Conservation (phyloP, 2,888 invertebrate species). For the Fragum fragum region DNA sequence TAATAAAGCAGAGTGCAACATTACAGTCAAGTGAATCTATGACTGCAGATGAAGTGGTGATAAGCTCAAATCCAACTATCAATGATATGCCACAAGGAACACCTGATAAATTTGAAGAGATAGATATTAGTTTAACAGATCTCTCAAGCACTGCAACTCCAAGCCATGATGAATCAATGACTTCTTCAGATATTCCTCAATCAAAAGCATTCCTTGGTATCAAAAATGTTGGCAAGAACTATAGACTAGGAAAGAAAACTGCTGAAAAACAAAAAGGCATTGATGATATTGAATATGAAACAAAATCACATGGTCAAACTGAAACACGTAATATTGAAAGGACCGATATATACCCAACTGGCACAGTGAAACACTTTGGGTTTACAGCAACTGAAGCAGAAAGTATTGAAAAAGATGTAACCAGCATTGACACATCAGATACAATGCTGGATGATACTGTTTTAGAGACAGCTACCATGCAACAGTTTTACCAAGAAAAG, state of each 20-base stretch:
- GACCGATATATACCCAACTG: background rate
- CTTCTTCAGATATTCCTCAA: background rate
- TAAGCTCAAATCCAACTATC: background rate
- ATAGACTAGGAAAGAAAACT: constrained; percentile 17
- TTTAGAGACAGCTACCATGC: constrained; percentile 4
- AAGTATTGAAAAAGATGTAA: background rate
- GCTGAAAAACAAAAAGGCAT: background rate
- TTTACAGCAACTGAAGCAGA: constrained; percentile 8
- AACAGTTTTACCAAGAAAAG: background rate
- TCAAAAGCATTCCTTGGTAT: constrained; percentile 13
- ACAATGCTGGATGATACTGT: constrained; percentile 6
- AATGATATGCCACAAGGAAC: constrained; percentile 1
- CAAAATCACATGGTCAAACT: background rate
- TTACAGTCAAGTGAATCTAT: background rate
- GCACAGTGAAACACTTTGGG: background rate
- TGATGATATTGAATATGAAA: background rate
- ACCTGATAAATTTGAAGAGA: background rate
- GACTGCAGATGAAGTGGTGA: constrained; percentile 14
- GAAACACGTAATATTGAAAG: background rate
- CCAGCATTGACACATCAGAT: constrained; percentile 8
- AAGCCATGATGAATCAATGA: background rate
- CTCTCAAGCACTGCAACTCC: background rate
- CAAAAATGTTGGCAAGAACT: constrained; percentile 20
- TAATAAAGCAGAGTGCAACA: background rate
- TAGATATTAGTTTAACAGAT: constrained; percentile 18